Conservation (phyloP, 2,888 invertebrate genomes). For the Eurois occulta region DNA sequence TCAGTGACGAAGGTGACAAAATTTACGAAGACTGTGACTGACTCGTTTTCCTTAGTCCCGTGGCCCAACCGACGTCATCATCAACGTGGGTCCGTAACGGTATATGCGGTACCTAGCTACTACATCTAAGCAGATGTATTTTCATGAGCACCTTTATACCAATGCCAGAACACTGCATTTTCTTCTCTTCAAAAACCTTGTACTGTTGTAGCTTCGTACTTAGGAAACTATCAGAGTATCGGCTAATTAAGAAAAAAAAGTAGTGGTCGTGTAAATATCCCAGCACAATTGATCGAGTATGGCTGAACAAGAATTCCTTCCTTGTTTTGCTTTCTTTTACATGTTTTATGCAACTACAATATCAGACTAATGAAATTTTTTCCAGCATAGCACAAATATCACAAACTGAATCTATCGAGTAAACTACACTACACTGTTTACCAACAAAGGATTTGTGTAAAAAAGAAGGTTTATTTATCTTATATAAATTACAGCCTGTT, state of each 20-base stretch:
- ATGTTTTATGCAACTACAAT: neutral
- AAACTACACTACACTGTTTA: neutral
- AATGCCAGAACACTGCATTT: neutral
- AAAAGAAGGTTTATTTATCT: neutral
- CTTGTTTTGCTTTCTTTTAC: neutral
- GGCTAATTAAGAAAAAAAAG: neutral
- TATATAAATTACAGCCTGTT: constrained; percentile 7
- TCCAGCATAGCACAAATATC: neutral
- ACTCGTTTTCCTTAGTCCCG: neutral
- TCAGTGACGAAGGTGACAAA: neutral
- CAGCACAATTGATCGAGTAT: neutral
- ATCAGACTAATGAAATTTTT: no score
- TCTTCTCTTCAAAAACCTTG: neutral
- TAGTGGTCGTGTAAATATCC: no score
- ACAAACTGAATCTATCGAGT: neutral
- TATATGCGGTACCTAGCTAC: neutral
- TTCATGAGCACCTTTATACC: neutral
- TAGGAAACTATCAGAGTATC: neutral
- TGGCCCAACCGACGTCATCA: neutral
- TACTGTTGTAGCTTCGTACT: neutral
- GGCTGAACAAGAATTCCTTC: neutral
- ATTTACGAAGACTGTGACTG: neutral
- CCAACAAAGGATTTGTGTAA: constrained; percentile 14
- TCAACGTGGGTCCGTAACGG: neutral
- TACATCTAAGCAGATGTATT: neutral